Conservation (phyloP, 2,113 vertebrate genomes). For the Chaetodon auriga region DNA sequence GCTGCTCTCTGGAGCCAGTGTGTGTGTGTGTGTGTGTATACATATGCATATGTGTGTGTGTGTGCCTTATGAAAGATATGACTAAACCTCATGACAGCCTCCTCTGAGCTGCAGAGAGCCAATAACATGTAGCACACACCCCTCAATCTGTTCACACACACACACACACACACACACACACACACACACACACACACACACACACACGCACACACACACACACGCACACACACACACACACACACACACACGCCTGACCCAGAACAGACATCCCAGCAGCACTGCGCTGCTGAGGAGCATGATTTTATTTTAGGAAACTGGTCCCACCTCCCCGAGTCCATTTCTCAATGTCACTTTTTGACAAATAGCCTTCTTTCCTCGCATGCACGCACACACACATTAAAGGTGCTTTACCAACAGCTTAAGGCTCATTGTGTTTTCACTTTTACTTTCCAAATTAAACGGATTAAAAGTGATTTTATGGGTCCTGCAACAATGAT, state of each 20-base stretch:
- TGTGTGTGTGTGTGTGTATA: not conserved
- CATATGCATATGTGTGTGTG: constrained; percentile 6
- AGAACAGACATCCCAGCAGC: constrained; percentile 40
- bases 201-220: constrained; percentile 23
- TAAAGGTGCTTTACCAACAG: not conserved
- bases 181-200: constrained; percentile 25
- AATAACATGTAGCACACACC: constrained; percentile 38
- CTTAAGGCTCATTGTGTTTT: too few relatives aligned
- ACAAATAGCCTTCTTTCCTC: constrained; percentile 36
- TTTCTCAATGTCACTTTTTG: constrained; percentile 59
- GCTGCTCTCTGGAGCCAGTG: constrained; percentile 48
- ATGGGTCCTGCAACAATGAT: too few relatives aligned
- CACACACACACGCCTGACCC: constrained; percentile 36
- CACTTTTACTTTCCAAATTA: too few relatives aligned
- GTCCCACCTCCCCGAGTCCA: constrained; percentile 28
- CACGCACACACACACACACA: constrained; percentile 10
- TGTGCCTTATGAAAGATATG: constrained; percentile 62
- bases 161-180: constrained; percentile 12
- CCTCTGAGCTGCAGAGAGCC: constrained; percentile 46
- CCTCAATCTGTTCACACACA: constrained; percentile 38
- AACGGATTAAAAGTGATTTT: too few relatives aligned
- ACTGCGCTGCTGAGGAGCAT: constrained; percentile 31
- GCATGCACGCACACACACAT: not conserved
- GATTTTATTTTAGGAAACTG: constrained; percentile 41
- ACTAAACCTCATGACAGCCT: constrained; percentile 62